Percentiles rank a stretch among this genome's conserved stretches.
These are phyloP conservation scores for Drosophila grimshawi DNA, from an alignment of 1,140 invertebrate genomes.

Conservation along the genomic window DNA sequence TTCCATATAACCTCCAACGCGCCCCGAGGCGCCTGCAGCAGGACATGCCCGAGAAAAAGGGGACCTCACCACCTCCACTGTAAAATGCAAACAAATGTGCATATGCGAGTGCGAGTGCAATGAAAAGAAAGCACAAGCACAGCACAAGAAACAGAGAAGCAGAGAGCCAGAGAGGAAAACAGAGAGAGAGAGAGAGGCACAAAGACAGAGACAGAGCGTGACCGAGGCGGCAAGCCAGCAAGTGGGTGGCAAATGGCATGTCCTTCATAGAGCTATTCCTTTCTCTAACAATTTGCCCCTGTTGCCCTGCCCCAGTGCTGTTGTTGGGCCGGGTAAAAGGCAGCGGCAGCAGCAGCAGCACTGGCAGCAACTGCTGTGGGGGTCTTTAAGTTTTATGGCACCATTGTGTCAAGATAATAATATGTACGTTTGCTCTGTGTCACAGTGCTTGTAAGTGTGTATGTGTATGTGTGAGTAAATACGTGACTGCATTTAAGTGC, in stretches of 20 bases:
- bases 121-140: constrained; percentile 52
- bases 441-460: constrained; percentile 9
- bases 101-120: constrained; percentile 56
- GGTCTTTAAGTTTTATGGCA: constrained; percentile 83
- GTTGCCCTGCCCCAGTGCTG: constrained; percentile 24
- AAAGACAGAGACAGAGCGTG: background rate
- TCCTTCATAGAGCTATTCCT: constrained; percentile 32
- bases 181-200: background rate
- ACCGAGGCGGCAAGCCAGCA: background rate
- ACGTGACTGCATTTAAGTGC: constrained; percentile 82
- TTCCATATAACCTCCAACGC: constrained; percentile 74
- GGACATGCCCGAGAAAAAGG: constrained; percentile 8
- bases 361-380: constrained; percentile 63
- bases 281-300: constrained; percentile 16
- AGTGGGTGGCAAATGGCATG: constrained; percentile 45
- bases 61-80: background rate
- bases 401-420: constrained; percentile 84
- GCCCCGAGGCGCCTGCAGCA: constrained; percentile 43
- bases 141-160: constrained; percentile 23
- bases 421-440: constrained; percentile 60
- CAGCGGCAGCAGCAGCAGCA: constrained; percentile 32
- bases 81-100: constrained; percentile 72
- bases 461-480: constrained; percentile 37
- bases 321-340: constrained; percentile 9
- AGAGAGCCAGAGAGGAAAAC: constrained; percentile 6